Conservation (phyloP, 2,797 vertebrate species). For the Sebastes taczanowskii region DNA sequence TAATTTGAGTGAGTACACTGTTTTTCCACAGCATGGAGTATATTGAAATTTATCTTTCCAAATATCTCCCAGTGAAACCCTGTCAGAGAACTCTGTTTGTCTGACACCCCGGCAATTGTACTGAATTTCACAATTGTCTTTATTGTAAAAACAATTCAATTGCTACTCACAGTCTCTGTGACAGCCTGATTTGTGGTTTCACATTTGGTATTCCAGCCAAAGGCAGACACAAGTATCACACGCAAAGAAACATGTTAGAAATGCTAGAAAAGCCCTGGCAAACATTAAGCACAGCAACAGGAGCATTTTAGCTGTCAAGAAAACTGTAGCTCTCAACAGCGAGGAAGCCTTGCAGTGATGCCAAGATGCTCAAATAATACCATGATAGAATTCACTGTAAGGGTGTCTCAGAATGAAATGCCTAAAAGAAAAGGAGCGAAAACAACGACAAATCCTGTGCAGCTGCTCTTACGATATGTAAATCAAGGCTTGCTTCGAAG, state of each 20-base stretch:
- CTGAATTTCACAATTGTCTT: slow-evolving; percentile 31
- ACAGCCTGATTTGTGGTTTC: slow-evolving; percentile 49
- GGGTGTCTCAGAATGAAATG: slow-evolving; percentile 54
- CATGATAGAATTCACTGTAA: slow-evolving; percentile 55
- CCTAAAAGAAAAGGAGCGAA: slow-evolving; percentile 58
- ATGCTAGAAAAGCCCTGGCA: slow-evolving; percentile 48
- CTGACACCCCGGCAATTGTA: slow-evolving; percentile 10
- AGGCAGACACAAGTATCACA: slow-evolving; percentile 47
- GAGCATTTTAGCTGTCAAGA: slow-evolving; percentile 61
- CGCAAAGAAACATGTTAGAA: slow-evolving; percentile 46
- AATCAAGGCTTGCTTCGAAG: slow-evolving; percentile 60
- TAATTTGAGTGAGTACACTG: slow-evolving; percentile 16
- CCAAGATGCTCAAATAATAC: slow-evolving; percentile 59
- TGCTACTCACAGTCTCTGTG: slow-evolving; percentile 30
- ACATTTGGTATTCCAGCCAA: slow-evolving; percentile 47
- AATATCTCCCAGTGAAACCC: slow-evolving; percentile 28
- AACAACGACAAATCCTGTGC: slow-evolving; percentile 65
- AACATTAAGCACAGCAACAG: slow-evolving; percentile 46
- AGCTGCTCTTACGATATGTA: slow-evolving; percentile 75
- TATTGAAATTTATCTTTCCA: slow-evolving; percentile 46
- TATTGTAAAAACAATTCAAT: slow-evolving; percentile 38
- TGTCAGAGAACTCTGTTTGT: slow-evolving; percentile 24
- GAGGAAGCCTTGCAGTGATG: slow-evolving; percentile 58
- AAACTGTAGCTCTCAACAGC: slow-evolving; percentile 48
- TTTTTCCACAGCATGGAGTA: slow-evolving; percentile 20